A percentile compares a stretch with the other conserved stretches of the same genome.
These are phyloP conservation scores for Flexamia atlantica DNA, from an alignment of 2,888 invertebrate species.

Conservation along the genomic window DNA sequence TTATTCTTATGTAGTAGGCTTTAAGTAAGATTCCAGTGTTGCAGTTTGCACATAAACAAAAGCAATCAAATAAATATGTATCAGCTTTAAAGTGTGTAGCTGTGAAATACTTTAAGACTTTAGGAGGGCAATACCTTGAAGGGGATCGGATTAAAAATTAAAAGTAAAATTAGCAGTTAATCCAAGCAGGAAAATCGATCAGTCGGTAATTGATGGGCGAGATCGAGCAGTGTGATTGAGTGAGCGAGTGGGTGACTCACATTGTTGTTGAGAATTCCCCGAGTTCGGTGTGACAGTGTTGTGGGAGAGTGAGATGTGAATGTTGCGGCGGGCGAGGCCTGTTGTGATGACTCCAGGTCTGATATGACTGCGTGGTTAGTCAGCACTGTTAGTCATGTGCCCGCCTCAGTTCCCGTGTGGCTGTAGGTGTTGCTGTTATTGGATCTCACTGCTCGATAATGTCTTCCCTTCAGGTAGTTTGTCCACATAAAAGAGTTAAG, in stretches of 20 bases:
- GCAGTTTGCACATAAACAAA: too few species aligned
- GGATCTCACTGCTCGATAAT: background rate
- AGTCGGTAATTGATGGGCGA: background rate
- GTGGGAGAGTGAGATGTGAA: background rate
- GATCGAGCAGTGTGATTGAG: too few species aligned
- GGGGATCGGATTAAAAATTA: too few species aligned
- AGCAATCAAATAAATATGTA: too few species aligned
- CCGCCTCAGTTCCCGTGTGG: background rate
- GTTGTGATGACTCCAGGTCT: too few species aligned
- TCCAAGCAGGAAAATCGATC: background rate
- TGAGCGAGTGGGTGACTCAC: background rate
- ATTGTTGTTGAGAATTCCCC: background rate
- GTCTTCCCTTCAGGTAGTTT: slow-evolving; percentile 26
- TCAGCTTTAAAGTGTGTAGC: too few species aligned
- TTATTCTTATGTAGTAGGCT: too few species aligned
- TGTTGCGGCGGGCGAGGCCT: slow-evolving; percentile 12
- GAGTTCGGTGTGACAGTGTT: background rate
- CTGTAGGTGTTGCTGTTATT: slow-evolving; percentile 17
- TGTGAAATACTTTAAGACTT: too few species aligned
- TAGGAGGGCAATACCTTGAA: too few species aligned
- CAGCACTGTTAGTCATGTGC: slow-evolving; percentile 40
- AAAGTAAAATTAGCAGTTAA: background rate
- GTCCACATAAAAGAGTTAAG: background rate
- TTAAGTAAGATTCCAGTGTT: too few species aligned
- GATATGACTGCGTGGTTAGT: slow-evolving; percentile 22